These are phyloP conservation scores for Alectura lathami DNA, from an alignment of 2,113 vertebrate species.

Conservation along the genomic window DNA sequence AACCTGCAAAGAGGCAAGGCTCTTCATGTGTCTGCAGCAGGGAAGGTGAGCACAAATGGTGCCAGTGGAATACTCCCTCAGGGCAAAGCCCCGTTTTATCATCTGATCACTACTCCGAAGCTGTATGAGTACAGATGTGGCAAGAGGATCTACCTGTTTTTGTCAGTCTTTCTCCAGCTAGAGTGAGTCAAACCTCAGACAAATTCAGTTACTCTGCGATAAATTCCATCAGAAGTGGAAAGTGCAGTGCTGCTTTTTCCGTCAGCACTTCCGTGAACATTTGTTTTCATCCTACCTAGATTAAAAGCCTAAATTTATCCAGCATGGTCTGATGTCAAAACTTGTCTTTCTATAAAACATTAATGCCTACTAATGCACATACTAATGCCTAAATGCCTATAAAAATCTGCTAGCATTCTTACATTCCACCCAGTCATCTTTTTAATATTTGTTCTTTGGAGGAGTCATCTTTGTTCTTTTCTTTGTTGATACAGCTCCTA, in stretches of 20 bases:
- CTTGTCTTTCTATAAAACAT: not conserved
- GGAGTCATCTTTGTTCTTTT: not conserved
- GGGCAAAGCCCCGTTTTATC: accelerated
- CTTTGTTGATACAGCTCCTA: not conserved
- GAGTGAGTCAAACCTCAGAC: not conserved
- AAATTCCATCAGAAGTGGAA: not conserved
- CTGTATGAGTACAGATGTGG: not conserved
- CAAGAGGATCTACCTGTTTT: not conserved
- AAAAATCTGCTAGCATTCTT: not conserved
- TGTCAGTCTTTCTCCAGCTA: not conserved
- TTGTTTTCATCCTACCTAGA: not conserved
- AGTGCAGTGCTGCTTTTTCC: not conserved
- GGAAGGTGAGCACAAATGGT: not conserved
- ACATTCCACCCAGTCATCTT: not conserved
- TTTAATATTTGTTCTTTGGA: not conserved
- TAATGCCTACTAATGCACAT: not conserved
- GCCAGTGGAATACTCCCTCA: not conserved
- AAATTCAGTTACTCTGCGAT: not conserved
- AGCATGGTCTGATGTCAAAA: not conserved
- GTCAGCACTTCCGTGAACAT: not conserved
- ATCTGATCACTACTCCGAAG: not conserved
- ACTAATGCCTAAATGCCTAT: not conserved
- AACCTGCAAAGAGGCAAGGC: not conserved
- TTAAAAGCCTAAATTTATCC: not conserved
- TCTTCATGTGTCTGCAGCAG: not conserved